Conservation (phyloP, 2,113 vertebrate species). For the Marmota monax region DNA sequence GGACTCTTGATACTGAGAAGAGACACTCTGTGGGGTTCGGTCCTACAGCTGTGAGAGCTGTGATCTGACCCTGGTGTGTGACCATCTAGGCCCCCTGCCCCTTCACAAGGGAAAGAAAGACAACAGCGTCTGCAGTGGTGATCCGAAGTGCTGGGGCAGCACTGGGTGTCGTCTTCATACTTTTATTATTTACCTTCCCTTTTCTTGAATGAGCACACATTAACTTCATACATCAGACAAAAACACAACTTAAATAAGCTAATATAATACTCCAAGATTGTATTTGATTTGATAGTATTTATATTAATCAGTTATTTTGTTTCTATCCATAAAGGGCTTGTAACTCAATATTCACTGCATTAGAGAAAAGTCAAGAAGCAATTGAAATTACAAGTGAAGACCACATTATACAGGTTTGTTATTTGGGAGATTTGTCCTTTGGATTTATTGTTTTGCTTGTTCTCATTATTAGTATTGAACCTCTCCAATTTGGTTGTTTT, state of each 20-base stretch:
- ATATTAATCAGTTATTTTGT: slow-evolving; percentile 35
- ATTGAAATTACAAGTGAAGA: slow-evolving; percentile 98
- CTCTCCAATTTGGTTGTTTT: background rate
- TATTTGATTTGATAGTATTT: background rate
- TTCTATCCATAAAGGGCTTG: slow-evolving; percentile 90
- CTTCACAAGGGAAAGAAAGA: background rate
- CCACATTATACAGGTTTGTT: slow-evolving; percentile 96
- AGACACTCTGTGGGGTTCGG: background rate
- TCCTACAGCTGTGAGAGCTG: background rate
- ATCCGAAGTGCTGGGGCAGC: fast-evolving
- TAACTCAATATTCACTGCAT: slow-evolving; percentile 96
- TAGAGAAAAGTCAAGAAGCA: slow-evolving; percentile 99
- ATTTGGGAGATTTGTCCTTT: slow-evolving; percentile 50
- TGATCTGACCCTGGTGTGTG: background rate
- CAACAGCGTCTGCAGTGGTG: fast-evolving
- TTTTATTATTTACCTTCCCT: background rate
- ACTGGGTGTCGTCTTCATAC: background rate
- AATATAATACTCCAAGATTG: background rate
- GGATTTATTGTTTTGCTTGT: background rate
- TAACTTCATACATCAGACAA: background rate
- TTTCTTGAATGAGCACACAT: background rate
- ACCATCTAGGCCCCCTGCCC: background rate
- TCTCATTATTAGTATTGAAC: background rate
- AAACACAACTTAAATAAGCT: background rate
- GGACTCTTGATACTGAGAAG: background rate